Percentiles rank a stretch among this genome's conserved stretches.
Evolutionary conservation across 2,888 invertebrate species (phyloP).

Genomic region (Hoplodrina blanda): DNA sequence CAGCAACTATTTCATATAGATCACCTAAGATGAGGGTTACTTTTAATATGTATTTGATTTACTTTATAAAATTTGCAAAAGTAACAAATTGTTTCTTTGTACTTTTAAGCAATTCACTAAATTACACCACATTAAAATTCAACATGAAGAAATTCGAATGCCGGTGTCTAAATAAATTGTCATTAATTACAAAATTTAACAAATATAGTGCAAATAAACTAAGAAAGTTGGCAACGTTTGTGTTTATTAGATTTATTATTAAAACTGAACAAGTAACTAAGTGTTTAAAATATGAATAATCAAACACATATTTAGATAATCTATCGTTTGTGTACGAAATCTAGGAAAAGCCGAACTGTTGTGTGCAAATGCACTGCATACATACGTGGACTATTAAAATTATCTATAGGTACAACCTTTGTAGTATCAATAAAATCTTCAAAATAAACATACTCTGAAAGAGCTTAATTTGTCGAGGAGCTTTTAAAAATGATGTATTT

Average conservation of each 20-base stretch:
- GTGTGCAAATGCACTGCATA: slow-evolving; percentile 54
- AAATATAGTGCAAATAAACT: slow-evolving; percentile 90
- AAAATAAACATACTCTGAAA: slow-evolving; percentile 54
- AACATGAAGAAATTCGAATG: slow-evolving; percentile 86
- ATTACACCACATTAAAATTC: slow-evolving; percentile 88
- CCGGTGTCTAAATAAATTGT: slow-evolving; percentile 88
- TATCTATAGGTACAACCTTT: slow-evolving; percentile 78
- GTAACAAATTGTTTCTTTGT: slow-evolving; percentile 93
- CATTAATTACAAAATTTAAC: slow-evolving; percentile 88
- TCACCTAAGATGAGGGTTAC: slow-evolving; percentile 83
- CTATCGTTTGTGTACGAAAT: slow-evolving; percentile 69
- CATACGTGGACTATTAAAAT: slow-evolving; percentile 67
- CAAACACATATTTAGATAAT: slow-evolving; percentile 81
- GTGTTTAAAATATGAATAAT: slow-evolving; percentile 88
- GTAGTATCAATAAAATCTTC: slow-evolving; percentile 70
- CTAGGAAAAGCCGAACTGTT: slow-evolving; percentile 75
- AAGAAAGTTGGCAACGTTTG: slow-evolving; percentile 88
- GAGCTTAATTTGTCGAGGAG: slow-evolving; percentile 60
- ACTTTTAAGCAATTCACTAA: slow-evolving; percentile 93
- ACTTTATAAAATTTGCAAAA: slow-evolving; percentile 93
- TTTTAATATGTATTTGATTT: slow-evolving; percentile 88
- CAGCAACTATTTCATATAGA: slow-evolving; percentile 88
- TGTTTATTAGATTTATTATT: slow-evolving; percentile 86
- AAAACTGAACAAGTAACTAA: slow-evolving; percentile 88
- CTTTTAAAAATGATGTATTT: slow-evolving; percentile 54